Evolutionary conservation across 37 sponge, comb jelly and placozoan genomes (phyloP).

Genomic region (Diacarnus erythraeanus): DNA sequence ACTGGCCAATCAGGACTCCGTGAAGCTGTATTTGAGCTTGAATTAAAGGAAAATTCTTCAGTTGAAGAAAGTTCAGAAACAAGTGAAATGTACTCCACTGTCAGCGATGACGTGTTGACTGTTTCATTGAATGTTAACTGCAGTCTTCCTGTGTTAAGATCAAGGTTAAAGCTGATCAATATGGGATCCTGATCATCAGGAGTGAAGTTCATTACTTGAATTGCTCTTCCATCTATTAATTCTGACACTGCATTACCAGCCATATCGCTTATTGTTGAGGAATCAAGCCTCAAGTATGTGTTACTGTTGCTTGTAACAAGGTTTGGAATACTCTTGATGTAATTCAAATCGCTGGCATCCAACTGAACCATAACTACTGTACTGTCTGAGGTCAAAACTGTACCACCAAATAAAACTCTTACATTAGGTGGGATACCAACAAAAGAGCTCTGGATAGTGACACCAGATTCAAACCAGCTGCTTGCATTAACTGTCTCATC

Average conservation of each 20-base stretch:
- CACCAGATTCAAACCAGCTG: conserved; percentile 38
- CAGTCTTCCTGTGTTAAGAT: conserved; percentile 60
- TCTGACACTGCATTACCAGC: conserved; percentile 52
- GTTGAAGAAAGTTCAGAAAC: conserved; percentile 6
- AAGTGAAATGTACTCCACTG: conserved; percentile 52
- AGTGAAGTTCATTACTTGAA: conserved; percentile 40
- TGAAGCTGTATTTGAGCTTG: conserved; percentile 16
- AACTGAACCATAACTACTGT: conserved; percentile 67
- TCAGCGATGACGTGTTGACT: conserved; percentile 63
- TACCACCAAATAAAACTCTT: conserved; percentile 57
- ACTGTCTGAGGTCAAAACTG: conserved; percentile 47
- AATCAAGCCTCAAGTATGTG: conserved; percentile 67
- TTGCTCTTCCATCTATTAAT: conserved; percentile 37
- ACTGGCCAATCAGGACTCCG: conserved; percentile 67
- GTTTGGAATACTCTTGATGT: conserved; percentile 73
- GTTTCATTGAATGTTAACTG: conserved; percentile 78
- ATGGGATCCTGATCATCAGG: conserved; percentile 61
- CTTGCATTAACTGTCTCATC: conserved; percentile 78
- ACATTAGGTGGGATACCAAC: conserved; percentile 2
- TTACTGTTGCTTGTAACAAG: conserved; percentile 50
- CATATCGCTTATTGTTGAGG: conserved; percentile 73
- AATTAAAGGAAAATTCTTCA: conserved; percentile 4
- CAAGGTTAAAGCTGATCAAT: conserved; percentile 68
- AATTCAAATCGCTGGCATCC: conserved; percentile 74
- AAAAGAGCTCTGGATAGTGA: conserved; percentile 23